Evolutionary conservation across 1,140 invertebrate genomes (phyloP), one percentile per base, ranked within the genome.

Genomic region (Apis mellifera): DNA sequence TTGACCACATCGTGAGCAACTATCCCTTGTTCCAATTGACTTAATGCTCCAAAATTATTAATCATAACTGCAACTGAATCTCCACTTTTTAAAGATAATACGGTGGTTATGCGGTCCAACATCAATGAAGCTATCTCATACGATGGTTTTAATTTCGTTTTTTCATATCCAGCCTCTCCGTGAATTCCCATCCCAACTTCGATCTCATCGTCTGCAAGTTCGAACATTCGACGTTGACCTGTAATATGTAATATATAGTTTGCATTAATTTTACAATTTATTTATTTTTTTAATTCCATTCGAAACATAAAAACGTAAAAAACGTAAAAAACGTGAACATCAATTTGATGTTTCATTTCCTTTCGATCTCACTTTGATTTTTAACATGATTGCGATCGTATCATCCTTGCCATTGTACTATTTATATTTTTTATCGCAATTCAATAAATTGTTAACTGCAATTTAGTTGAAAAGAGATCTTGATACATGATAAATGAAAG

Each of bases 181-280:
- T 98, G 97, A 70, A 98, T 95, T 72, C 98, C 98, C 42, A 97
- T 95, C 1, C 98, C 98, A 13, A 98, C 93, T 94, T 98, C 97
- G 92, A 98, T 96, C 92, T 97, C 95, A 89, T 96, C 96, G 1
- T 93, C 73, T 13, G 93, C 93, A 52, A 98, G 92, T 26, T 95
- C 94, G 89, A 98, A 98, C 75, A 97, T 94, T 1, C 95, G 95
- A 2, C 91, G 93, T 84, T 95, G 94, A 54, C 94, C 95, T 95
- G 2, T 85, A 86, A 74, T 50, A 78, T 55, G 64, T 82, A 1
- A 48, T 7, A 50, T n/a, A 57, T 42, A 1, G 5, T 42, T 42
- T 42, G 32, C 5, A 2, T 42, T 42, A 42, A 5, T 42, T 42
- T 7, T 42, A 42, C 32, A 42, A 42, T 42, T 42, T 42, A 42